Evolutionary conservation across 2,797 vertebrate genomes (phyloP), one percentile per base, ranked within the genome.

Genomic region (Poliocrania exsul): DNA sequence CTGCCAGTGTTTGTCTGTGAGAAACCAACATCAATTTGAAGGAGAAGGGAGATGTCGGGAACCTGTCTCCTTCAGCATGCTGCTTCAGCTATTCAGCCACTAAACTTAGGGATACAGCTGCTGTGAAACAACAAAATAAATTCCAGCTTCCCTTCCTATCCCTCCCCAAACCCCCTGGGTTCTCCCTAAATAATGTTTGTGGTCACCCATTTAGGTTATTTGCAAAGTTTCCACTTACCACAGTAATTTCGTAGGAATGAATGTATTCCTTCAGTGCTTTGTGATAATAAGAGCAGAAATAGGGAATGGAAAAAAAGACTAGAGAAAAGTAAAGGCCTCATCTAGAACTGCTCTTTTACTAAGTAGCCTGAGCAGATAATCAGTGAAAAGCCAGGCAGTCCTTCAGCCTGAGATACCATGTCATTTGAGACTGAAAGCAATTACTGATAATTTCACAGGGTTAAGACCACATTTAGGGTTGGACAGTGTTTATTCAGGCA

Each of bases 101-200:
- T 69, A 31, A 91, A 51, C 47, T 70, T 47, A 58, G 35, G 14
- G 44, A 66, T 86, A 65, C 25, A 70, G 60, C 46, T 60, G 44
- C 23, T 84, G 37, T 86, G 56, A 75, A 86, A 35, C 35, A 83
- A 31, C 35, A 79, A 91, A 92, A 89, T 69, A 64, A 82, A 88
- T 79, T 93, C 78, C 83, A 81, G 35, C 44, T 88, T 94, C 56
- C 50, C 29, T 78, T 83, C 49, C 13, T 49, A 49, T 81, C 57
- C 57, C 47, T 89, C 44, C 31, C 26, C 31, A 84, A 67, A 38
- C 53, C 26, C 47, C 54, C 51, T 73, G 56, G 12, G 19, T 57
- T 95, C 83, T 86, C 78, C 83, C 73, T 93, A 73, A 93, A 69
- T 93, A 91, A 81, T 84, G 31, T 79, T 54, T 94, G 90, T 93